phyloP scores from a whole-genome alignment of 1,140 invertebrate species.

The Radopholus similis region DNA sequence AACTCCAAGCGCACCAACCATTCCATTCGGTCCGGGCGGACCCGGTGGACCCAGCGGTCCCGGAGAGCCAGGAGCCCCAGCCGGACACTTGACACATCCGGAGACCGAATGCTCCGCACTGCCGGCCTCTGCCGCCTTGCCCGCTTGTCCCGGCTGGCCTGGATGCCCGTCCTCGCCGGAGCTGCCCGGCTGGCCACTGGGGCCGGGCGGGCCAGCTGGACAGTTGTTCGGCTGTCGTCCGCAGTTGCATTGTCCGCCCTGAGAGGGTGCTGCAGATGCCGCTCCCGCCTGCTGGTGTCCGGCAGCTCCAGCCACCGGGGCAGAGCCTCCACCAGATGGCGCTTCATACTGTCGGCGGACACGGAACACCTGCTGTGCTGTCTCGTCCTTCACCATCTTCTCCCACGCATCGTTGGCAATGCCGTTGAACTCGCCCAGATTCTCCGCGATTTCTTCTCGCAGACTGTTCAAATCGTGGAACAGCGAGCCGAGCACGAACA shows the following conservation, averaged over 20 bases:
- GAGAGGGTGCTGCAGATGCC: background rate
- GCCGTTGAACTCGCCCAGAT: constrained; percentile 36
- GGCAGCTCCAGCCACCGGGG: constrained; percentile 23
- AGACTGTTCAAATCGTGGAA: constrained; percentile 36
- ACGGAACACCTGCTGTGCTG: background rate
- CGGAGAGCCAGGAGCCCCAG: constrained; percentile 28
- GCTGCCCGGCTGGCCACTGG: constrained; percentile 14
- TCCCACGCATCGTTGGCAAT: constrained; percentile 48
- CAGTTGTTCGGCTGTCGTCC: constrained; percentile 37
- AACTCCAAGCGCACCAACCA: background rate
- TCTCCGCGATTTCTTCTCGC: constrained; percentile 31
- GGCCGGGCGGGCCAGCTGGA: constrained; percentile 26
- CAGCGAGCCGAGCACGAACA: constrained; percentile 30
- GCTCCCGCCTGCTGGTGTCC: constrained; percentile 9
- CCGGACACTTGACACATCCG: constrained; percentile 29
- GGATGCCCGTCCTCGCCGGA: constrained; percentile 28
- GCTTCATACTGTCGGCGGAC: background rate
- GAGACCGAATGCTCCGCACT: constrained; percentile 15
- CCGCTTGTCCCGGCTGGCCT: constrained; percentile 28
- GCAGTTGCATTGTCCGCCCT: constrained; percentile 17
- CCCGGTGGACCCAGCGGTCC: constrained; percentile 17
- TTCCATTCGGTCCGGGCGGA: constrained; percentile 20
- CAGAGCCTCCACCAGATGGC: constrained; percentile 18
- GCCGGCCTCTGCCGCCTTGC: background rate
- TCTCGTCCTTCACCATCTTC: constrained; percentile 39